These are phyloP conservation scores for Patiria miniata DNA, from an alignment of 35 echinoderm and acorn worm species.

Conservation along the genomic window DNA sequence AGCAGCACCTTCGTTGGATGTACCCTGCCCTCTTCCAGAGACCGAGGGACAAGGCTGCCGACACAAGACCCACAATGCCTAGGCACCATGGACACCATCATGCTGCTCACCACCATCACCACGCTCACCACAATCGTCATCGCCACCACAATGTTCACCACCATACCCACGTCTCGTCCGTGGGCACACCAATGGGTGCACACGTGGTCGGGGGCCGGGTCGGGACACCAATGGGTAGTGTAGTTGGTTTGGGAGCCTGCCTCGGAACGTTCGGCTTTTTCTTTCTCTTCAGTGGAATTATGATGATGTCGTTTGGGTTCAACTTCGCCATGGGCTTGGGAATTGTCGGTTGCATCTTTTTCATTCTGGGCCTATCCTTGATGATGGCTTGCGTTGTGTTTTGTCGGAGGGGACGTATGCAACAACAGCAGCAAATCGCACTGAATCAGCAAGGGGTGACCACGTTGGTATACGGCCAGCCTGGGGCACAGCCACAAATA, in stretches of 20 bases:
- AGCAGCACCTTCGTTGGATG: not conserved
- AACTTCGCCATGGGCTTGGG: not conserved
- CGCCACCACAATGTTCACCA: not conserved
- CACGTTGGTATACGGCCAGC: not conserved
- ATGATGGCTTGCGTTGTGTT: not conserved
- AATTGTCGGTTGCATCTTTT: not conserved
- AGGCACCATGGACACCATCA: not conserved
- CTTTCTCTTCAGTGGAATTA: not conserved
- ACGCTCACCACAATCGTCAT: not conserved
- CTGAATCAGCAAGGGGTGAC: not conserved
- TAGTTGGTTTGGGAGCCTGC: not conserved
- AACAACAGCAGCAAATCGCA: not conserved
- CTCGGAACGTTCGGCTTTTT: not conserved
- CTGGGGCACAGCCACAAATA: no score
- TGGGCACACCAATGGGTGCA: not conserved
- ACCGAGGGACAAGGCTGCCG: no score
- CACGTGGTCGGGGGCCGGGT: no score
- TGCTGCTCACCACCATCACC: not conserved
- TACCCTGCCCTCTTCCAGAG: not conserved
- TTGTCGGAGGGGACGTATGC: not conserved
- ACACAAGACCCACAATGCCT: not conserved
- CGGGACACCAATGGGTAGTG: no score
- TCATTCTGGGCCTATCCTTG: no score
- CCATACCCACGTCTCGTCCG: not conserved
- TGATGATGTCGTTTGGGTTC: not conserved